These are phyloP conservation scores for Globodera ellingtonae DNA, from an alignment of 1,140 invertebrate species.

Conservation along the genomic window DNA sequence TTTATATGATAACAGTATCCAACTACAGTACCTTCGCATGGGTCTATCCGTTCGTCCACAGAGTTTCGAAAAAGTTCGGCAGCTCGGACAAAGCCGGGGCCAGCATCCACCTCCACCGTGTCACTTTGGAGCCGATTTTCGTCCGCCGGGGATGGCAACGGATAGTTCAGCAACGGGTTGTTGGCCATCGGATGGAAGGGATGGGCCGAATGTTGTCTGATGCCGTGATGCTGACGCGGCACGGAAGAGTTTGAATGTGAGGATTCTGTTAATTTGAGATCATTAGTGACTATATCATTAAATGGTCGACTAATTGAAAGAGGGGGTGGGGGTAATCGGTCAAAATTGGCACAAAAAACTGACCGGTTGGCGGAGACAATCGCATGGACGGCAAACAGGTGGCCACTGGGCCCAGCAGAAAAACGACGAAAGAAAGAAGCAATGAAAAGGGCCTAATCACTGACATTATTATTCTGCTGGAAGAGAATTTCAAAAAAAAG, in stretches of 20 bases:
- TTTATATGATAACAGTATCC: not conserved
- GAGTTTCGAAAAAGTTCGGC: conserved; percentile 46
- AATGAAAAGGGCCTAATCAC: not conserved
- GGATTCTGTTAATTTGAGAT: not conserved
- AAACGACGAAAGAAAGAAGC: not conserved
- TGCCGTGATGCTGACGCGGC: not conserved
- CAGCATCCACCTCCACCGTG: conserved; percentile 40
- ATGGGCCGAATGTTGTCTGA: conserved; percentile 17
- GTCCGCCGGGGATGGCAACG: not conserved
- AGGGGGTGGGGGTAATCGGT: too few relatives aligned
- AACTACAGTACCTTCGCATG: conserved; percentile 51
- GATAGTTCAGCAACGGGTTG: not conserved
- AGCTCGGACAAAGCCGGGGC: conserved; percentile 51
- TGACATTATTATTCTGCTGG: not conserved
- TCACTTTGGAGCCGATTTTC: conserved; percentile 20
- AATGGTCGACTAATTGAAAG: too few relatives aligned
- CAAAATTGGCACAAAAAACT: not conserved
- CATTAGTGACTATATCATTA: too few relatives aligned
- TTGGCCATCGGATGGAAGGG: conserved; percentile 2
- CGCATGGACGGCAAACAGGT: not conserved
- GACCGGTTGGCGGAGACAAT: not conserved
- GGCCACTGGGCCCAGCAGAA: not conserved
- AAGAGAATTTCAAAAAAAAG: not conserved
- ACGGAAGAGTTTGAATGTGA: not conserved
- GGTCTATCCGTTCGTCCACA: conserved; percentile 52